Base-by-base conservation (phyloP, 2,888 invertebrate genomes). In the Taphrorychus bicolor region DNA sequence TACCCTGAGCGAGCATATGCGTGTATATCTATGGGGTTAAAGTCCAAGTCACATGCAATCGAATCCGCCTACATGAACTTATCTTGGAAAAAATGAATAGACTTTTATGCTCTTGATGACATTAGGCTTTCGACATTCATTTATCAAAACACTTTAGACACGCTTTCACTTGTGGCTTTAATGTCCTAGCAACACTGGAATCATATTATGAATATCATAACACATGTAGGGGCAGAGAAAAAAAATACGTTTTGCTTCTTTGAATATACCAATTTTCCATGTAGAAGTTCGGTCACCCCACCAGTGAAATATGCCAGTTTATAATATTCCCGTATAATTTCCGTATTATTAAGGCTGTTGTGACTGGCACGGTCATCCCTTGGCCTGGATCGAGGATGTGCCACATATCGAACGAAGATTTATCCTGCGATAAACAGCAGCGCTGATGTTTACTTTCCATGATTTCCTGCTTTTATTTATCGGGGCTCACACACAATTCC, bases 341-440 rank as follows among this genome's bases (percentile, higher is more conserved):
- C 49, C 62, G 49, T 45, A 64, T 58, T 64, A 42, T 51, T 61
- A 57, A 56, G 71, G 66, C 42, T 51, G 64, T 66, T 70, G 76
- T 71, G 74, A 74, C 77, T 76, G 78, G 77, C 71, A 78, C 78
- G 73, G 72, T 71, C 24, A 24, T 24, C 72, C 68, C 70, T 70
- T 67, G 69, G 65, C 70, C 73, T 67, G 45, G 18, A 48, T 65
- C 66, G 73, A 75, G 75, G 74, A 77, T 77, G 77, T 76, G 76
- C 74, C 74, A 76, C 64, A 76, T 77, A 76, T 76, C 72, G 76
- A 77, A 76, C 77, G 72, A 63, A 77, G 77, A 77, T 77, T 77
- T 76, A 76, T 77, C 75, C 72, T 54, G 45, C 73, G 77, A 77
- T 77, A 77, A 69, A 48, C 11, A 42, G 51, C 59, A 23, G 52